phyloP scores from a whole-genome alignment of 2,797 vertebrate genomes.

The Diglossa cyanea region DNA sequence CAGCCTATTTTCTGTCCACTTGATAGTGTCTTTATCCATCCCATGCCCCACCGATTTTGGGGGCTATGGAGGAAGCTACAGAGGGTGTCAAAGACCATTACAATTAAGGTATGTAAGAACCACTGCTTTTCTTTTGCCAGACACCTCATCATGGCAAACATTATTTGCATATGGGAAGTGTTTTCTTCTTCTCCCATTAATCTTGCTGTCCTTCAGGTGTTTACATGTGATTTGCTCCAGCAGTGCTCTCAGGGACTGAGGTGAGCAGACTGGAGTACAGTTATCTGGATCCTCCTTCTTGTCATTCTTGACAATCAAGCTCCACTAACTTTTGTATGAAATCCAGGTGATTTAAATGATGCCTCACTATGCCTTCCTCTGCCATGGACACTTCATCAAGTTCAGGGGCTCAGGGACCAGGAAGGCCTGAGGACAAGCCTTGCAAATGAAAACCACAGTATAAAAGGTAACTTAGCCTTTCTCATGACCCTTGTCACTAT shows the following conservation, averaged over 20 bases:
- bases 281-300: not conserved
- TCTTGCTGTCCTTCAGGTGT: not conserved
- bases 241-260: not conserved
- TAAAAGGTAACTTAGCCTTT: not conserved
- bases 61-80: not conserved
- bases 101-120: not conserved
- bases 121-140: not conserved
- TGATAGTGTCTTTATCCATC: not conserved
- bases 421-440: not conserved
- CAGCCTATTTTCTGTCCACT: not conserved
- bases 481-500: not conserved
- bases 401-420: not conserved
- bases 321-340: not conserved
- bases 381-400: not conserved
- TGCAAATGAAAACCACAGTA: not conserved
- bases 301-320: not conserved
- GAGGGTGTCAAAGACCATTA: not conserved
- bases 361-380: not conserved
- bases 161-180: not conserved
- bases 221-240: not conserved
- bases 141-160: not conserved
- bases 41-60: not conserved
- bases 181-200: not conserved
- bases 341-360: not conserved
- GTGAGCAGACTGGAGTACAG: not conserved